Evolutionary conservation across 1,140 invertebrate species (phyloP), one percentile per base, ranked within the genome.

Genomic region (Papilio polytes): DNA sequence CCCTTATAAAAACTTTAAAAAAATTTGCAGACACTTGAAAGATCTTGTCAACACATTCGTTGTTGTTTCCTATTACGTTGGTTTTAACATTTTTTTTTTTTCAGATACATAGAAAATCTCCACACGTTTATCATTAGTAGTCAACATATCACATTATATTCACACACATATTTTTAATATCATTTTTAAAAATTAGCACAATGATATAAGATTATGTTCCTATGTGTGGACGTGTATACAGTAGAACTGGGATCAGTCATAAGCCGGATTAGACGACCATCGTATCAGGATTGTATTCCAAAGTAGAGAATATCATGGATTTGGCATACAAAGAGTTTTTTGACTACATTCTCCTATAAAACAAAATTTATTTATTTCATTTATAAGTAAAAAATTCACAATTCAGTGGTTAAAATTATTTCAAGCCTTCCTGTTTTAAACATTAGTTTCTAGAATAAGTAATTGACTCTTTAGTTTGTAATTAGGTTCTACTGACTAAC

Each of bases 261-360:
- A 91, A 94, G 92, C 87, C 90, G 88, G 90, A 92, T 92, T 92
- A 92, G 84, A 81, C 84, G 87, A 86, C 88, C 86, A 85, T 56
- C 86, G 88, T 87, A 91, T 91, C 88, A 86, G 86, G 85, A 89
- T 88, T 88, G 84, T 88, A 84, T 86, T 82, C 86, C 36, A 87
- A 88, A 88, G 85, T 91, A 86, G 88, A 82, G 85, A 88, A 89
- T 91, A 91, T 90, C 91, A 91, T 86, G 86, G 85, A 89, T 89
- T 85, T 89, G 77, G 81, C 82, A 83, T 82, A 84, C 85, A 76
- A 48, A 22, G 51, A 22, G n/a, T 77, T 56, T 48, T 51, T 51
- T 74, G 31, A 8, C n/a, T 41, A n/a, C 12, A 41, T 18, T 72
- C 41, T 0, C 44, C 12, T 41, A 6, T 44, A 10, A 8, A n/a